Evolutionary conservation across 1,140 invertebrate genomes (phyloP).

Genomic region (Eubasilissa regina): DNA sequence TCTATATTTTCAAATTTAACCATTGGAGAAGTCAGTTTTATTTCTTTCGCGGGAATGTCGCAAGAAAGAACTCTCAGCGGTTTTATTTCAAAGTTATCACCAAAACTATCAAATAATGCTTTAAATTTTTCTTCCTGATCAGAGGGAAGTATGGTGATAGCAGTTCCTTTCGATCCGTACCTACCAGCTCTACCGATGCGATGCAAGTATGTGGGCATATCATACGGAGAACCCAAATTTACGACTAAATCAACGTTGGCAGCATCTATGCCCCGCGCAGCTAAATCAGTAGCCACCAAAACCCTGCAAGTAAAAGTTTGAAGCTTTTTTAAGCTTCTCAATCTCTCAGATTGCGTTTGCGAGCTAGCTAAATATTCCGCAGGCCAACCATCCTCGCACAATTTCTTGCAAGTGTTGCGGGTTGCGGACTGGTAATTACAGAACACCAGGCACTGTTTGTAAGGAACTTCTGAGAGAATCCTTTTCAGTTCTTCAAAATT

Average conservation of each 20-base stretch:
- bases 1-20: background rate
- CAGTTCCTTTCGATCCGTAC: constrained; percentile 85
- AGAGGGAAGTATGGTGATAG: constrained; percentile 78
- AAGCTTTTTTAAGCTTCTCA: constrained; percentile 83
- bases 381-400: constrained; percentile 81
- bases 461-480: constrained; percentile 81
- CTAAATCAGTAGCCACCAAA: constrained; percentile 93
- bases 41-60: background rate
- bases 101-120: constrained; percentile 39
- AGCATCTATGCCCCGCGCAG: constrained; percentile 91
- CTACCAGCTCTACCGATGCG: constrained; percentile 95
- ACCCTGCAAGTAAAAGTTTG: constrained; percentile 86
- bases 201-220: constrained; percentile 94
- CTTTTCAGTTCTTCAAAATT: constrained; percentile 82
- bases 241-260: constrained; percentile 94
- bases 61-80: background rate
- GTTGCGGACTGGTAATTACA: constrained; percentile 87
- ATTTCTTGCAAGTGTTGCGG: constrained; percentile 80
- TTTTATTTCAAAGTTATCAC: constrained; percentile 23
- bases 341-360: constrained; percentile 84
- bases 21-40: background rate
- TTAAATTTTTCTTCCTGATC: constrained; percentile 75
- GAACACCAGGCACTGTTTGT: constrained; percentile 94
- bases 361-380: constrained; percentile 82
- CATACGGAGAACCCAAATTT: constrained; percentile 90